phyloP scores from a whole-genome alignment of 2,888 invertebrate genomes.

The Agrotis exclamationis region DNA sequence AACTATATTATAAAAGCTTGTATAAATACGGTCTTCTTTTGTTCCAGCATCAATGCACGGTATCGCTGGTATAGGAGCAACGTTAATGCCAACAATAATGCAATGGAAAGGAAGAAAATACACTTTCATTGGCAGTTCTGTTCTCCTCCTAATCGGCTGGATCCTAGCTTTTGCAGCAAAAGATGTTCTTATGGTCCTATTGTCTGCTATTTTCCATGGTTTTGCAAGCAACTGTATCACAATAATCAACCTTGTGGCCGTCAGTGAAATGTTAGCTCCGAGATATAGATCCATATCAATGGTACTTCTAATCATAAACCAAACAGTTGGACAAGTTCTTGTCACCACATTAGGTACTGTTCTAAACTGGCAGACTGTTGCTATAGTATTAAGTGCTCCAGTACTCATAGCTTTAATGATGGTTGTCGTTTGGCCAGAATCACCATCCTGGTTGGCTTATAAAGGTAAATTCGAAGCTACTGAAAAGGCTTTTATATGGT shows the following conservation, averaged over 20 bases:
- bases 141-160: slow-evolving; percentile 58
- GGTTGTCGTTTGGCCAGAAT: slow-evolving; percentile 53
- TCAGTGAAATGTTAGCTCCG: slow-evolving; percentile 62
- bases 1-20: too few relatives aligned
- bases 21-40: not conserved
- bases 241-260: slow-evolving; percentile 54
- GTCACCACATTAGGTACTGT: slow-evolving; percentile 22
- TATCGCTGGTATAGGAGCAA: slow-evolving; percentile 46
- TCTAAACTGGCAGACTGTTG: slow-evolving; percentile 31
- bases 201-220: slow-evolving; percentile 52
- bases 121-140: slow-evolving; percentile 47
- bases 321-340: slow-evolving; percentile 37
- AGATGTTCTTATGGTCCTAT: slow-evolving; percentile 29
- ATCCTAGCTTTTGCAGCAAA: slow-evolving; percentile 41
- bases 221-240: slow-evolving; percentile 53
- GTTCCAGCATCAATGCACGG: slow-evolving; percentile 59
- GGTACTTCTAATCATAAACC: slow-evolving; percentile 47
- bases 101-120: slow-evolving; percentile 56
- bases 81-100: slow-evolving; percentile 57
- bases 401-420: slow-evolving; percentile 29
- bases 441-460: slow-evolving; percentile 60
- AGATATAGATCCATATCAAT: slow-evolving; percentile 48
- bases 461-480: slow-evolving; percentile 48
- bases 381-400: slow-evolving; percentile 30
- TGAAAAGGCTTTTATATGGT: slow-evolving; percentile 46